phyloP scores from a whole-genome alignment of 2,113 vertebrate species.

The Amazona vittata region DNA sequence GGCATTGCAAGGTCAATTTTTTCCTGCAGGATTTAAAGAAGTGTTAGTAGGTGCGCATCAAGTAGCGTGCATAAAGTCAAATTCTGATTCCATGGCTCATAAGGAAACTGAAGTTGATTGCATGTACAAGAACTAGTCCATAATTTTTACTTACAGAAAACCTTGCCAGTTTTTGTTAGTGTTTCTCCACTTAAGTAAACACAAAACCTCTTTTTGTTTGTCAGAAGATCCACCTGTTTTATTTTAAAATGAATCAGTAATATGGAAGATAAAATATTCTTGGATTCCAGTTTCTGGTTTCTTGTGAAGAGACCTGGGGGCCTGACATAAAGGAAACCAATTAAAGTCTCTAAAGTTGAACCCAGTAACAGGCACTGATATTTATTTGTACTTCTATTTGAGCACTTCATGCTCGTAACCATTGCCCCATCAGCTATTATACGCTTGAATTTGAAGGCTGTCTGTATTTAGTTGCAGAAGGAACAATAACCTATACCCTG shows the following conservation, averaged over 20 bases:
- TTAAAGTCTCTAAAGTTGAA: constrained; percentile 15
- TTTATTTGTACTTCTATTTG: constrained; percentile 40
- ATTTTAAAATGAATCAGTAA: constrained; percentile 34
- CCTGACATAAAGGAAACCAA: constrained; percentile 40
- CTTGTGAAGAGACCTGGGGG: neutral
- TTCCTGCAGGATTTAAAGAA: neutral
- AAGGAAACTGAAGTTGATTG: neutral
- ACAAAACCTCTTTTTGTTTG: neutral
- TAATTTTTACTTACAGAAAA: neutral
- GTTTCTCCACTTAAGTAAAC: neutral
- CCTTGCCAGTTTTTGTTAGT: neutral
- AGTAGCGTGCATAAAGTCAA: neutral
- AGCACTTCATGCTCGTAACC: neutral
- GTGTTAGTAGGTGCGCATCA: neutral
- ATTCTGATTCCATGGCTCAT: neutral
- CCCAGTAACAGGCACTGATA: neutral
- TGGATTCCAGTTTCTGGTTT: neutral
- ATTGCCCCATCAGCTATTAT: neutral
- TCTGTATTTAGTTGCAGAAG: constrained; percentile 59
- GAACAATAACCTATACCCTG: constrained; percentile 65
- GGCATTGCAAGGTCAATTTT: neutral
- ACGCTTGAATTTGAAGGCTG: constrained; percentile 27
- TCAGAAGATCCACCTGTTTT: neutral
- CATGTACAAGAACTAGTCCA: neutral
- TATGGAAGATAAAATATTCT: neutral